These are phyloP conservation scores for Prolemur simus DNA, from an alignment of 2,113 vertebrate genomes.

Conservation along the genomic window DNA sequence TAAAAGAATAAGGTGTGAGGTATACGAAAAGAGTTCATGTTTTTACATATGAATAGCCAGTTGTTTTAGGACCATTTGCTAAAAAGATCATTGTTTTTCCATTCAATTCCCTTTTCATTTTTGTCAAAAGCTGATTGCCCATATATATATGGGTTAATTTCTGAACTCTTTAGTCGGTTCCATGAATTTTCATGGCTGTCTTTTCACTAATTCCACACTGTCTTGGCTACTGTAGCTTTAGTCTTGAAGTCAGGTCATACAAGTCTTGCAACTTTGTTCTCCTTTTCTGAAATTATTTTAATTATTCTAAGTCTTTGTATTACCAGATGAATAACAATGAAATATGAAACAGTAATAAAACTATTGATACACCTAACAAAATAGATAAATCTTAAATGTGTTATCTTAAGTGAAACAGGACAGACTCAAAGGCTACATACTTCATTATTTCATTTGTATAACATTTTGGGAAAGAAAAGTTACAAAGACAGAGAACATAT, in stretches of 20 bases:
- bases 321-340: background rate
- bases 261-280: background rate
- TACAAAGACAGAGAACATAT: background rate
- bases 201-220: background rate
- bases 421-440: background rate
- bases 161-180: background rate
- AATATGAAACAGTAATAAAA: background rate
- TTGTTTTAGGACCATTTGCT: background rate
- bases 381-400: background rate
- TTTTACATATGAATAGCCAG: background rate
- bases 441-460: background rate
- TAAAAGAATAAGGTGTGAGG: background rate
- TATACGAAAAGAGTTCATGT: background rate
- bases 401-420: background rate
- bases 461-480: constrained; percentile 8
- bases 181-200: background rate
- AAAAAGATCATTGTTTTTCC: background rate
- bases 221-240: background rate
- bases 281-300: background rate
- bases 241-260: background rate
- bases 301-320: background rate
- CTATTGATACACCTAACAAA: background rate
- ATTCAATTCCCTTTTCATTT: background rate
- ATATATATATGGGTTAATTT: background rate
- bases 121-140: background rate